A percentile compares a stretch with the other conserved stretches of the same genome.
Evolutionary conservation across 2,888 invertebrate species (phyloP).

Genomic region (Coelinius sp.): DNA sequence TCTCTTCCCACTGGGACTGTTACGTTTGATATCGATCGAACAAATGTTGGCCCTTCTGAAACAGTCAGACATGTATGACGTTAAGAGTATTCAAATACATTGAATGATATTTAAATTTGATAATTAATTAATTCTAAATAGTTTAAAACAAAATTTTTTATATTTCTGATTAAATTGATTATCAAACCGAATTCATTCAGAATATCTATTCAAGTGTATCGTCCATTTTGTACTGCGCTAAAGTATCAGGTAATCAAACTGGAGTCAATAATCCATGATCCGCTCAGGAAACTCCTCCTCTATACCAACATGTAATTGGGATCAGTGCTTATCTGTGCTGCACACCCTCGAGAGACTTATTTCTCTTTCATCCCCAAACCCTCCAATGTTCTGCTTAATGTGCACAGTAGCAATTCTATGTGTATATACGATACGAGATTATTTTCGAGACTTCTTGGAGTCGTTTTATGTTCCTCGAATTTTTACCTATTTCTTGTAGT

Average conservation of each 20-base stretch:
- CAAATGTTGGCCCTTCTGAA: constrained; percentile 87
- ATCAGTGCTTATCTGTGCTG: constrained; percentile 68
- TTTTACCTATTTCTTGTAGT: neutral
- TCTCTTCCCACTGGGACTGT: constrained; percentile 89
- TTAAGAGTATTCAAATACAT: too few relatives aligned
- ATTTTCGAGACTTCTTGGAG: neutral
- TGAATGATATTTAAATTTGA: too few relatives aligned
- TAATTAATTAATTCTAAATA: too few relatives aligned
- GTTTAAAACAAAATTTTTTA: too few relatives aligned
- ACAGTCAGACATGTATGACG: too few relatives aligned
- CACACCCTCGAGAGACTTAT: constrained; percentile 56
- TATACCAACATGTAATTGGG: constrained; percentile 65
- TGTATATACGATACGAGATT: neutral
- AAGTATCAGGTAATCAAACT: neutral
- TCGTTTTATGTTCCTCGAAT: neutral
- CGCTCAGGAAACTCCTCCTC: constrained; percentile 62
- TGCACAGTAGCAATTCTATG: constrained; percentile 39
- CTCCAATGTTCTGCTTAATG: constrained; percentile 40
- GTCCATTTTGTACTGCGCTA: neutral
- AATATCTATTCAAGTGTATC: neutral
- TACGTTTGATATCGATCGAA: constrained; percentile 85
- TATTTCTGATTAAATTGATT: neutral
- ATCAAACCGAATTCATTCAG: neutral
- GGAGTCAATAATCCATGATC: constrained; percentile 68
- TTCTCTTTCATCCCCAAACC: constrained; percentile 40